Base-by-base conservation (phyloP, 2,113 vertebrate species). In the Stigmatopora argus region DNA sequence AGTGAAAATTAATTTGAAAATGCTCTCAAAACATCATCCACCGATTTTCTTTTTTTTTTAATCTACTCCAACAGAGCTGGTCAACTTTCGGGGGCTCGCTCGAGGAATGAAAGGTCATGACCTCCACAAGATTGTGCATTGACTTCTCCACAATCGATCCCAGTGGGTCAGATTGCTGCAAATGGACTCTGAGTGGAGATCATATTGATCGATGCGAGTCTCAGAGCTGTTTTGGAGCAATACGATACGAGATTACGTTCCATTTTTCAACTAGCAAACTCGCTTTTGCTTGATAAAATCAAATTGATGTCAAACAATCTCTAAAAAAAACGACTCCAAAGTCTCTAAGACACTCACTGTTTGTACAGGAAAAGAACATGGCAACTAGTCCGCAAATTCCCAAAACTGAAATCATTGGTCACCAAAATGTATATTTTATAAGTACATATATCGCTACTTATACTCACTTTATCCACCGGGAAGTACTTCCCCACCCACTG, bases 91-190 rank as follows among this genome's bases (percentile, higher is more conserved):
- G 13, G 52, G 52, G 3, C 52, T 26, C 14, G 8, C 49, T 51
- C 47, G 49, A 14, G 71, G 65, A 45, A 47, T 48, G 23, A 9
- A 46, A 81, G 70, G 78, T 55, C 11, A 44, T 56, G 74, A 78
- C 82, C 71, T 67, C 65, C 51, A 52, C 34, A 57, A 63, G 60
- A 75, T 64, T 58, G 62, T 11, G 12, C 12, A 31, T 55, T 13
- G 52, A 55, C 52, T 55, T 21, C 12, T 13, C 7, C 66, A 38
- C 7, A 10, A 82, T 87, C 3, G 66, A 82, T 72, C 62, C 45
- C 56, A 62, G 21, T 52, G 58, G 60, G 71, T 78, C 66, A 65
- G 70, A 78, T 83, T 71, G 57, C 71, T 68, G 76, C 73, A 77
- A 76, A 53, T 68, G 69, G 13, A 31, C 53, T 31, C 26, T 55